A percentile compares a stretch with the other conserved stretches of the same genome.
Conservation (phyloP, 2,113 vertebrate species). For the Gnathonemus echidnorhynchus region DNA sequence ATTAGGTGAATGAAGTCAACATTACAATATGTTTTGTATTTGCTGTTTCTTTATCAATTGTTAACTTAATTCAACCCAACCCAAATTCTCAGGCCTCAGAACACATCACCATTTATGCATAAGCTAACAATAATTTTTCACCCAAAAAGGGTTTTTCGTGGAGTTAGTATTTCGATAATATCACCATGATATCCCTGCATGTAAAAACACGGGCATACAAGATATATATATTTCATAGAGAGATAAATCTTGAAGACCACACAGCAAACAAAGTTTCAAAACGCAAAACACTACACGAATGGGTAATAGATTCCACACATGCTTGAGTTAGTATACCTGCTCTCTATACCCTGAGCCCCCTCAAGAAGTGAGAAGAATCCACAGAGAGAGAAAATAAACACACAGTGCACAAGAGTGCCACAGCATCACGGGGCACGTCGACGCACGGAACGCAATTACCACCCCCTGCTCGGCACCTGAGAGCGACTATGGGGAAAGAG, state of each 20-base stretch:
- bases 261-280: background rate
- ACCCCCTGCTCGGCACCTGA: constrained; percentile 32
- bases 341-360: background rate
- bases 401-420: constrained; percentile 20
- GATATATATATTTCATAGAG: background rate
- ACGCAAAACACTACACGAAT: background rate
- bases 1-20: background rate
- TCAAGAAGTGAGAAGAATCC: background rate
- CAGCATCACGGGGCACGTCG: constrained; percentile 32
- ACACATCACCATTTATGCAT: background rate
- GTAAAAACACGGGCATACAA: background rate
- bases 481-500: background rate
- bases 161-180: background rate
- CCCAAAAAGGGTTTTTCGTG: background rate
- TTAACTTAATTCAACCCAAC: background rate
- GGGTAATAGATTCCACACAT: background rate
- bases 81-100: background rate
- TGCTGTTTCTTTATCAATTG: background rate
- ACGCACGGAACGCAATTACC: constrained; percentile 40
- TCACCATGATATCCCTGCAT: background rate
- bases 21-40: background rate
- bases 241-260: background rate
- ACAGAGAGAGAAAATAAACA: background rate
- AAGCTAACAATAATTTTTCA: background rate
- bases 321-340: background rate